phyloP scores from a whole-genome alignment of 2,888 invertebrate species.

The Corythucha ciliata region DNA sequence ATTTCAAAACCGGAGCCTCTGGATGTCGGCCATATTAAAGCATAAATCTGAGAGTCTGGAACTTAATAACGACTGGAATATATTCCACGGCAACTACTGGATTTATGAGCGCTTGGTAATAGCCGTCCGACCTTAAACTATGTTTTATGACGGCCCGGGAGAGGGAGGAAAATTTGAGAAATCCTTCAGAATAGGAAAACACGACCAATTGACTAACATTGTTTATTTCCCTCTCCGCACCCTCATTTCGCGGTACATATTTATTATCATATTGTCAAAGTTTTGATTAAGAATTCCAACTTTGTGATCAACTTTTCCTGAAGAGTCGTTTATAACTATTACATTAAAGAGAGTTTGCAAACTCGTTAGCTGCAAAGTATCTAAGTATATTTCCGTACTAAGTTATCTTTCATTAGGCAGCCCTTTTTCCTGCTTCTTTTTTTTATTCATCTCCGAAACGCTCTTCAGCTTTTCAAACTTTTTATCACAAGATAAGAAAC shows the following conservation, averaged over 20 bases:
- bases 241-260: no score
- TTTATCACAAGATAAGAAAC: no score
- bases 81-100: conserved; percentile 23
- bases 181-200: conserved; percentile 27
- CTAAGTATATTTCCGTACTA: no score
- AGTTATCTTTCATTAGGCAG: no score
- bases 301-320: conserved; percentile 22
- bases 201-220: conserved; percentile 25
- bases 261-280: no score
- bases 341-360: no score
- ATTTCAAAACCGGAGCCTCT: conserved; percentile 18
- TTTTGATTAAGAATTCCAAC: conserved; percentile 28
- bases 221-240: conserved; percentile 21
- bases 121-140: conserved; percentile 26
- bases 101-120: conserved; percentile 22
- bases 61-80: conserved; percentile 27
- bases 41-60: conserved; percentile 24
- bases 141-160: conserved; percentile 15
- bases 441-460: no score
- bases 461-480: no score
- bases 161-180: conserved; percentile 21
- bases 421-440: no score
- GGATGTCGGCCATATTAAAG: conserved; percentile 25
- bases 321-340: conserved; percentile 26
- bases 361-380: no score